phyloP scores from a whole-genome alignment of 30 jellyfish, hydroid and myxozoan genomes.

The Aurelia sp. region DNA sequence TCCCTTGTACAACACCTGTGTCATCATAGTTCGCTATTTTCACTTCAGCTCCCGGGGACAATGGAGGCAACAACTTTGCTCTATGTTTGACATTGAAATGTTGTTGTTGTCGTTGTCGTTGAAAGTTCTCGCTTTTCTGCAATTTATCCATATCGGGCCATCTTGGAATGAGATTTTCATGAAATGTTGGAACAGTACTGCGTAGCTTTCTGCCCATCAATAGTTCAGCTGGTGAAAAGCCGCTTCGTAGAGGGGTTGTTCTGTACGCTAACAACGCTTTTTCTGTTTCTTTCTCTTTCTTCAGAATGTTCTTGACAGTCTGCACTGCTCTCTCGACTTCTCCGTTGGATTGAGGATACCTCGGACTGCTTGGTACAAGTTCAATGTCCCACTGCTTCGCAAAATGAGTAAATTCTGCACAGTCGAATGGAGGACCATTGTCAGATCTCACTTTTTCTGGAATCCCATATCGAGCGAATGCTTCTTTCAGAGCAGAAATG shows the following conservation, averaged over 20 bases:
- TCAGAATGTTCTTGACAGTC: background rate
- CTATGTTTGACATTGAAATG: constrained; percentile 6
- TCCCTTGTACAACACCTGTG: constrained; percentile 2
- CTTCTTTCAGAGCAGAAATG: constrained; percentile 18
- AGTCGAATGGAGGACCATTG: constrained; percentile 10
- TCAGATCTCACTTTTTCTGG: constrained; percentile 29
- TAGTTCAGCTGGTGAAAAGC: too few species aligned
- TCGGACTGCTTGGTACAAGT: constrained; percentile 29
- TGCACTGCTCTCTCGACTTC: background rate
- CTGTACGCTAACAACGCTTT: constrained; percentile 1
- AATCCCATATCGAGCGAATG: constrained; percentile 23
- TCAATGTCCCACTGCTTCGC: background rate
- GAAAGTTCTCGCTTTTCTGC: background rate
- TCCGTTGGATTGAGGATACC: constrained; percentile 21
- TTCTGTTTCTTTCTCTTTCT: constrained; percentile 1
- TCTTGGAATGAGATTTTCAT: background rate
- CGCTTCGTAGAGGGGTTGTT: too few species aligned
- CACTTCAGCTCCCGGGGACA: background rate
- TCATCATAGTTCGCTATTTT: constrained; percentile 11
- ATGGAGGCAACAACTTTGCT: constrained; percentile 26
- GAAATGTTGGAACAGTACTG: too few species aligned
- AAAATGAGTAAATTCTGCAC: constrained; percentile 30
- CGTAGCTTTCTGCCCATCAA: background rate
- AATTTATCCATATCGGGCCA: constrained; percentile 12
- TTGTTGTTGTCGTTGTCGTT: constrained; percentile 7